A percentile compares a stretch with the other conserved stretches of the same genome.
Evolutionary conservation across 2,888 invertebrate species (phyloP).

Genomic region (Noctua janthina): DNA sequence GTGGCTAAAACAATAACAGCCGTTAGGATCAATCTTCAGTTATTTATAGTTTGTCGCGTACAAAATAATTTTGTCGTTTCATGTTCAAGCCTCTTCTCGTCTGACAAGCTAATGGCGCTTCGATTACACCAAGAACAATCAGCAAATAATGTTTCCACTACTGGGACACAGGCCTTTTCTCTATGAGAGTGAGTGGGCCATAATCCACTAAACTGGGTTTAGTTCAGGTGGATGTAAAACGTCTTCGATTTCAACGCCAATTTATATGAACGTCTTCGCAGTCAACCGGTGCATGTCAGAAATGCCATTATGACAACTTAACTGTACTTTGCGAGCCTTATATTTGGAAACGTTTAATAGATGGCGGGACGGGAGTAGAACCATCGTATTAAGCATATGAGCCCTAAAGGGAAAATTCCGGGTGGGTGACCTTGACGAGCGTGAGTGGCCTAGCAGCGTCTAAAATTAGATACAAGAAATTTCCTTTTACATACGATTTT

Average conservation of each 20-base stretch:
- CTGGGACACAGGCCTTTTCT: neutral
- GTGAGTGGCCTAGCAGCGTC: neutral
- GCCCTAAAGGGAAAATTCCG: neutral
- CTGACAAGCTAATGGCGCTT: neutral
- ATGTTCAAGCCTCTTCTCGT: neutral
- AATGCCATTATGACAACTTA: neutral
- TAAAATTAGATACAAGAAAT: neutral
- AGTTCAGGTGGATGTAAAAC: neutral
- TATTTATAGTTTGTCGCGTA: neutral
- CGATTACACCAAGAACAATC: constrained; percentile 27
- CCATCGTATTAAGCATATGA: neutral
- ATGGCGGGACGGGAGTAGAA: neutral
- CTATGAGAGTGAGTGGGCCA: neutral
- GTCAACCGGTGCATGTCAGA: neutral
- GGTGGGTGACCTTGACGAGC: neutral
- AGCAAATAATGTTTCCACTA: neutral
- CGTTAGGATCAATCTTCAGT: neutral
- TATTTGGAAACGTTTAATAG: neutral
- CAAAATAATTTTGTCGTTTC: neutral
- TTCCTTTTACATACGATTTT: neutral
- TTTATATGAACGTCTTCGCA: neutral
- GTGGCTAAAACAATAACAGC: too few species aligned
- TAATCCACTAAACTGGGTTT: neutral
- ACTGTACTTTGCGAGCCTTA: neutral
- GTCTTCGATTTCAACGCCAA: neutral